These are phyloP conservation scores for Gracilinanus agilis DNA, from an alignment of 2,113 vertebrate genomes.

Conservation along the genomic window DNA sequence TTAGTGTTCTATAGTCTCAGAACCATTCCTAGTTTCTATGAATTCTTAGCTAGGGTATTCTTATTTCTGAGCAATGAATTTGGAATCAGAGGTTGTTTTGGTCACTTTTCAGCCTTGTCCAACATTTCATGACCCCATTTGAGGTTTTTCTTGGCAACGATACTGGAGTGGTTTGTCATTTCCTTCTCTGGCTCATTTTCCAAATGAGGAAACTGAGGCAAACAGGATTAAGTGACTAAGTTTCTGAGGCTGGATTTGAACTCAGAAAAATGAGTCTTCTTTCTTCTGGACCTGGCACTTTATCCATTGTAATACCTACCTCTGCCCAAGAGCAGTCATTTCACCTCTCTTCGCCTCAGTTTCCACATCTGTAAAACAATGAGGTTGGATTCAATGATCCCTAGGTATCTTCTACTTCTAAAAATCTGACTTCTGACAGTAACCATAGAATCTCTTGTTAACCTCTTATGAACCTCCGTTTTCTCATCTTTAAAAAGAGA, in stretches of 20 bases:
- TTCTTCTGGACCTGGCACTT: no score
- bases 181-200: neutral
- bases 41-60: neutral
- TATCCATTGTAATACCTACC: no score
- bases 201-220: neutral
- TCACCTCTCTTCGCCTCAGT: neutral
- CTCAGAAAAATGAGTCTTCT: neutral
- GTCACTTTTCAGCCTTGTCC: neutral
- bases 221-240: neutral
- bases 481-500: neutral
- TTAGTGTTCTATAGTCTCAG: neutral
- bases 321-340: neutral
- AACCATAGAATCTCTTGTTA: neutral
- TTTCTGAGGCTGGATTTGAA: neutral
- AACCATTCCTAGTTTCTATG: neutral
- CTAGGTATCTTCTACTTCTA: neutral
- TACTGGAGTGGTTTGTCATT: neutral
- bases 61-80: neutral
- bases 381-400: neutral
- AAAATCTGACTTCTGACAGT: neutral
- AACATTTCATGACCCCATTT: neutral
- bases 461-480: neutral
- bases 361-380: neutral
- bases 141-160: neutral
- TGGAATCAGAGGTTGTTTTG: neutral